Percentiles rank a stretch among this genome's conserved stretches.
Conservation (phyloP, 1,140 invertebrate species). For the Oncopeltus fasciatus region DNA sequence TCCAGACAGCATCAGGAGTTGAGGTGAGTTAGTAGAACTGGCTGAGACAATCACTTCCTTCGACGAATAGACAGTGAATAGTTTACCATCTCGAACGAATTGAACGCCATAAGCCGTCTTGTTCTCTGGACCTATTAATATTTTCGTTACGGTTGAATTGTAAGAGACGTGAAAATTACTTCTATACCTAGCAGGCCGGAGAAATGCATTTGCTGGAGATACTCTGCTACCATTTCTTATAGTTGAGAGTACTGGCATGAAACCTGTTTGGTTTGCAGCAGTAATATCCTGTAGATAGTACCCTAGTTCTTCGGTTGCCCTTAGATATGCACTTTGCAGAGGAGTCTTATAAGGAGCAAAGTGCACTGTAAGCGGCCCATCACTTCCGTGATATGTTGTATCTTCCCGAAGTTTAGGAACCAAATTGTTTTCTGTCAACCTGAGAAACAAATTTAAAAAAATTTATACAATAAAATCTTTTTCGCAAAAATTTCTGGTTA, state of each 20-base stretch:
- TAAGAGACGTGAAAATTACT: constrained; percentile 69
- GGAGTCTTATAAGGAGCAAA: constrained; percentile 67
- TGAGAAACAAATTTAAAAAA: no score
- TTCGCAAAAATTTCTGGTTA: no score
- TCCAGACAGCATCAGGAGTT: constrained; percentile 71
- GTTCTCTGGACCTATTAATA: constrained; percentile 46
- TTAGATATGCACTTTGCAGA: constrained; percentile 60
- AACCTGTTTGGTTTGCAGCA: constrained; percentile 65
- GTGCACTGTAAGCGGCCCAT: constrained; percentile 70
- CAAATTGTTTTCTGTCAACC: constrained; percentile 74
- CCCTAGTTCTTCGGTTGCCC: constrained; percentile 63
- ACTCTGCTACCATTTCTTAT: constrained; percentile 71
- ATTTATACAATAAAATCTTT: no score
- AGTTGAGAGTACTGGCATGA: constrained; percentile 72
- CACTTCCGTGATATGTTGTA: constrained; percentile 56
- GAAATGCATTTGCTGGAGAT: constrained; percentile 75
- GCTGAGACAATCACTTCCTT: constrained; percentile 67
- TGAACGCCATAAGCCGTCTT: constrained; percentile 52
- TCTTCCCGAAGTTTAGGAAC: constrained; percentile 59
- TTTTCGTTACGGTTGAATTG: constrained; percentile 54
- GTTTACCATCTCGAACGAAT: constrained; percentile 47
- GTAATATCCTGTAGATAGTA: constrained; percentile 65
- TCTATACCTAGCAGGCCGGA: constrained; percentile 60
- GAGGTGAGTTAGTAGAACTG: constrained; percentile 61
- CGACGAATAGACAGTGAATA: constrained; percentile 46